Conservation (phyloP, 2,797 vertebrate species). For the Tiaroga cobitis region DNA sequence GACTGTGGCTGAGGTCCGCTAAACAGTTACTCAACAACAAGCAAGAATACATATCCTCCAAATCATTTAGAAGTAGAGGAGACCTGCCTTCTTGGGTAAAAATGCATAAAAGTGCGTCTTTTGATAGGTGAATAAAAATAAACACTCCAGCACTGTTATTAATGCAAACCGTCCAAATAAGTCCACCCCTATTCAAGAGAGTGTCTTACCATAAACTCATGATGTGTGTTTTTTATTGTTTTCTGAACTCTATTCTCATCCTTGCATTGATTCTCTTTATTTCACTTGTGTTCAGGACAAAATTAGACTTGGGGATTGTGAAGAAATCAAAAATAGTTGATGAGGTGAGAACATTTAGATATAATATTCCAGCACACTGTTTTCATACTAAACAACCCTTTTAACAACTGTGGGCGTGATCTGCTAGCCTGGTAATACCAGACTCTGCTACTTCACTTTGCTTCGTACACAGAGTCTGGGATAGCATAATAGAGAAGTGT, state of each 20-base stretch:
- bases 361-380: neutral
- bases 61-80: constrained; percentile 67
- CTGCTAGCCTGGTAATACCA: too few species aligned
- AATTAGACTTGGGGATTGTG: constrained; percentile 89
- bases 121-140: neutral
- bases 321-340: constrained; percentile 82
- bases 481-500: too few species aligned
- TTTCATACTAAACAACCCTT: neutral
- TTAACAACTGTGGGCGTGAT: too few species aligned
- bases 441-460: too few species aligned
- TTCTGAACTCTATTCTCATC: neutral
- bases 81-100: constrained; percentile 82
- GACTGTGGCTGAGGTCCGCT: constrained; percentile 74
- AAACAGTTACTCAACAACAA: constrained; percentile 72
- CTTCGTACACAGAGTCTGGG: too few species aligned
- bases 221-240: neutral
- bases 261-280: neutral
- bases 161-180: neutral
- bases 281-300: constrained; percentile 75
- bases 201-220: neutral
- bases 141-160: neutral
- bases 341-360: constrained; percentile 76
- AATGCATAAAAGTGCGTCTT: neutral
- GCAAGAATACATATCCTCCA: constrained; percentile 65
- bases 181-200: too few species aligned